These are phyloP conservation scores for Melanotus villosus DNA, from an alignment of 2,888 invertebrate species.

Conservation along the genomic window DNA sequence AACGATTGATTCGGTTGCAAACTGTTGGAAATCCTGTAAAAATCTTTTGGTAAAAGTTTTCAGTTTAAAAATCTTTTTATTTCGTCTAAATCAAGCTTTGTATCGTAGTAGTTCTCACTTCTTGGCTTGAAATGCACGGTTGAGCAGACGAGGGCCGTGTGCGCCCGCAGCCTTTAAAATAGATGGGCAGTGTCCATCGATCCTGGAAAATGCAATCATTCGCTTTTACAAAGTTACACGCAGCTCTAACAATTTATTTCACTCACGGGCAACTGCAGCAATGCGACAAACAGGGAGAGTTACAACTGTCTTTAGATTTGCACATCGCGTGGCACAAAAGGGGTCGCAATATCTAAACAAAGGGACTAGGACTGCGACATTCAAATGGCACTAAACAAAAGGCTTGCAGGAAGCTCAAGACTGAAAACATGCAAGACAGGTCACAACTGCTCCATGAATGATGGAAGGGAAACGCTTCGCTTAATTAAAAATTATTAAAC, in stretches of 20 bases:
- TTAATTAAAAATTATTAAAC: conserved; percentile 44
- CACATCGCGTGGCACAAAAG: conserved; percentile 47
- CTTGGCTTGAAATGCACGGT: conserved; percentile 19
- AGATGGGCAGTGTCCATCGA: conserved; percentile 43
- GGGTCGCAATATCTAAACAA: conserved; percentile 42
- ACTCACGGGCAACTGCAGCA: conserved; percentile 44
- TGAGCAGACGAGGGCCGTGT: conserved; percentile 4
- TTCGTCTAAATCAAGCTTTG: conserved; percentile 9
- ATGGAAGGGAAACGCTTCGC: conserved; percentile 15
- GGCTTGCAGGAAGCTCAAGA: conserved; percentile 31
- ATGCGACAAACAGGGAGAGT: conserved; percentile 47
- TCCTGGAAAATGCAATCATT: conserved; percentile 43
- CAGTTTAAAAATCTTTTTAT: conserved; percentile 4
- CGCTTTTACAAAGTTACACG: conserved; percentile 45
- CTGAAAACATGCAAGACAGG: conserved; percentile 26
- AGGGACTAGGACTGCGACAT: conserved; percentile 32
- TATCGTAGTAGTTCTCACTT: not conserved
- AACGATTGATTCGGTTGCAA: too few species aligned
- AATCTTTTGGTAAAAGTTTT: too few species aligned
- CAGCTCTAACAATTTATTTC: conserved; percentile 45
- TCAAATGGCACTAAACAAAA: conserved; percentile 42
- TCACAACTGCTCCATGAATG: conserved; percentile 24
- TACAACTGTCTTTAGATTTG: conserved; percentile 49
- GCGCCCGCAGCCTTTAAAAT: conserved; percentile 39
- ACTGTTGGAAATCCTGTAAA: too few species aligned